A percentile compares a stretch with the other conserved stretches of the same genome.
Conservation (phyloP, 1,140 invertebrate genomes). For the Trachymyrmex septentrionalis region DNA sequence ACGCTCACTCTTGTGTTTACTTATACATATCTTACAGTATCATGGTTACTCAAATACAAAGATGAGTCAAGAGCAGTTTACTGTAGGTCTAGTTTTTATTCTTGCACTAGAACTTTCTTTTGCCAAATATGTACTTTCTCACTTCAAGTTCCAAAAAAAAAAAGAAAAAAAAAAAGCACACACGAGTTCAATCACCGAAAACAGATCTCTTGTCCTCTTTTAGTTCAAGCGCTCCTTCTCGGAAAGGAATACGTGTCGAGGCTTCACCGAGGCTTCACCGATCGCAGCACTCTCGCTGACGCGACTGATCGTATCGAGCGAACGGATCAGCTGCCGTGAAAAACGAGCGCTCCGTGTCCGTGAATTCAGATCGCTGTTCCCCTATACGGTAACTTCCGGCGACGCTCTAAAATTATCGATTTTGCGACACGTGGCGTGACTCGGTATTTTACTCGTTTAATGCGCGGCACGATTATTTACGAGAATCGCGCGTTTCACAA, state of each 20-base stretch:
- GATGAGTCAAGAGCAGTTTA: too few relatives aligned
- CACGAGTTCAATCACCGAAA: too few relatives aligned
- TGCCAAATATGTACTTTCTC: too few relatives aligned
- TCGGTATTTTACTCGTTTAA: not conserved
- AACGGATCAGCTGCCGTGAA: not conserved
- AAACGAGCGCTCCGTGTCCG: not conserved
- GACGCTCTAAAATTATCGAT: conserved; percentile 47
- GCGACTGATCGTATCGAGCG: not conserved
- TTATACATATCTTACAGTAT: too few relatives aligned
- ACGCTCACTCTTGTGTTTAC: too few relatives aligned
- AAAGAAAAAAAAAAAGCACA: too few relatives aligned
- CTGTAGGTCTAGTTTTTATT: too few relatives aligned
- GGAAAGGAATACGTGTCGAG: not conserved
- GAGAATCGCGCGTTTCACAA: not conserved
- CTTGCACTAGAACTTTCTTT: too few relatives aligned
- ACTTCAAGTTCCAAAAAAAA: too few relatives aligned
- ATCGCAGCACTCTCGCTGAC: not conserved
- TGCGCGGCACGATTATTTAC: not conserved
- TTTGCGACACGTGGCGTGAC: conserved; percentile 20
- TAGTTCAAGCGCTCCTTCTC: not conserved
- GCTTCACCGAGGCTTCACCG: not conserved
- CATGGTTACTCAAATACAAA: too few relatives aligned
- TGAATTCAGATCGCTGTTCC: not conserved
- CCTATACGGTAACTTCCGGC: conserved; percentile 25
- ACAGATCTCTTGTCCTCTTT: too few relatives aligned